Evolutionary conservation across 1,140 invertebrate species (phyloP), one percentile per base, ranked within the genome.

Genomic region (Drosophila suzukii): DNA sequence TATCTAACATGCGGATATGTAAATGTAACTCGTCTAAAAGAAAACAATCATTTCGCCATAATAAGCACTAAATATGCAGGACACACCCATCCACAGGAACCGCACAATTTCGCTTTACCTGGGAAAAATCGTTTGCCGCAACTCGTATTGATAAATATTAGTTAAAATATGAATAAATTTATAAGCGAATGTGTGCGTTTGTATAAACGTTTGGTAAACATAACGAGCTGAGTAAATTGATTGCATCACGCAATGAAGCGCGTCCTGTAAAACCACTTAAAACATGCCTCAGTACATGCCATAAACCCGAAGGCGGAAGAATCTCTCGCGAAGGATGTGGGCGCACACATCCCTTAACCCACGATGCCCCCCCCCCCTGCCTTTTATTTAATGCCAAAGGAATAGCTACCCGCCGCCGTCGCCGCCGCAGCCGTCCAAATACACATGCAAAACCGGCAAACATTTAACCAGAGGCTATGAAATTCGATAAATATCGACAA

Each of bases 231-330:
- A 80, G 81, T 71, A 89, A 89, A 89, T 89, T 89, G 84, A 89
- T 89, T 89, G 81, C 86, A 90, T 77, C 79, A 90, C 83, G 86
- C 86, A 90, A 90, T 91, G 89, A 91, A 91, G 89, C 89, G 89
- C 84, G 84, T 91, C 89, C 89, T 91, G 89, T 91, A 91, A 91
- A 91, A 91, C 90, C 89, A 91, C 89, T 91, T 91, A 90, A 91
- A 91, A 90, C 89, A 91, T 91, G 89, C 81, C 89, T 82, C 89
- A 85, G 85, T 85, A 91, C 81, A 91, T 84, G 83, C 81, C 78
- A 91, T 91, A 91, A 91, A 88, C 84, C 79, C 65, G 68, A 80
- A 56, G 49, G 80, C 72, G 76, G 76, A 88, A 73, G 56, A 66
- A 51, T 60, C 43, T 49, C 24, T 32, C 66, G 54, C 62, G 46